Evolutionary conservation across 2,113 vertebrate genomes (phyloP), one percentile per base, ranked within the genome.

Genomic region (Rattus norvegicus): DNA sequence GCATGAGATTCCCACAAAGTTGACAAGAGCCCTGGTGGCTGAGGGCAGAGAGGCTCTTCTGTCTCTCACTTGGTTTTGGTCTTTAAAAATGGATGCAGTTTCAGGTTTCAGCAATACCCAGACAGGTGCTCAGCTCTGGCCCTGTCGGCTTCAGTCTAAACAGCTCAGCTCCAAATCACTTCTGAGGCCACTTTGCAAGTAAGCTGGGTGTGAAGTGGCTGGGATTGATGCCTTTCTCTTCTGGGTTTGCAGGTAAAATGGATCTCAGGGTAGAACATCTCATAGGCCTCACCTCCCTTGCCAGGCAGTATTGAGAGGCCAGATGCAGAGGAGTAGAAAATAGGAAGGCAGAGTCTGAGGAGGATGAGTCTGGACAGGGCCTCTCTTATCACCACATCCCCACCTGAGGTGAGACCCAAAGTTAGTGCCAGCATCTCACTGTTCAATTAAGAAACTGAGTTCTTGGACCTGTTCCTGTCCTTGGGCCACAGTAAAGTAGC

Each of bases 1-100:
- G 75, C 33, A 11, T 7, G 36, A 75, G 70, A 36, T 19, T 84
- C 92, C 88, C 69, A 30, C 69, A 10, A 61, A 92, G 93, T 6
- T 59, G 80, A 91, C 93, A 84, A 73, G 92, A 47, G 47, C 76
- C 75, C 81, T 47, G 26, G 59, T n/a, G 61, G 83, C 96, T 72
- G 28, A 85, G 76, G 91, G 49, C 93, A 92, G 47, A 79, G 83
- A 77, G 30, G 65, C 79, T 75, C 39, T 26, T 79, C 43, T 80
- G 63, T 79, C 94, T 95, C 24, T 43, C 65, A 49, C 47, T 77
- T 43, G 73, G 26, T 56, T 43, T 75, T 30, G 36, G 61, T 79
- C 93, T 94, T 88, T 94, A 61, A 94, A 93, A 90, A 75, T 14
- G 13, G 49, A 63, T 72, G 67, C 43, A 36, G 4, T 87, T 36